Conservation (phyloP, 2,888 invertebrate genomes). For the Philonicus albiceps region DNA sequence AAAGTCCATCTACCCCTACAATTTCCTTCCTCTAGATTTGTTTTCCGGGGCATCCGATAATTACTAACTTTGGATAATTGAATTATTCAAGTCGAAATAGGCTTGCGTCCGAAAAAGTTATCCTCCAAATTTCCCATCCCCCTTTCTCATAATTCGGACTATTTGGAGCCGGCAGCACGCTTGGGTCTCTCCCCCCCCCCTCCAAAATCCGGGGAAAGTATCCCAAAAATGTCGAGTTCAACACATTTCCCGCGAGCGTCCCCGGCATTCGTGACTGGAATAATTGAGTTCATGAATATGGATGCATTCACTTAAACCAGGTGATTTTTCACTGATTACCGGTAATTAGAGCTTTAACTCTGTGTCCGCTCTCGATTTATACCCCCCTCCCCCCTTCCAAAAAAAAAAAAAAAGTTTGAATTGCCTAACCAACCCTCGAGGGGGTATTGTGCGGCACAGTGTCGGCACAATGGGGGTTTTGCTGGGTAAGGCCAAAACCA, state of each 20-base stretch:
- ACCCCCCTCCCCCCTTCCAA: neutral
- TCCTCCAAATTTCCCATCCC: neutral
- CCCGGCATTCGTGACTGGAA: constrained; percentile 16
- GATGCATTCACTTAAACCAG: constrained; percentile 20
- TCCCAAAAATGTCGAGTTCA: neutral
- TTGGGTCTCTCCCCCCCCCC: neutral
- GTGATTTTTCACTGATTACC: constrained; percentile 25
- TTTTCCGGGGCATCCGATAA: neutral
- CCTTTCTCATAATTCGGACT: neutral
- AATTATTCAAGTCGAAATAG: constrained; percentile 3
- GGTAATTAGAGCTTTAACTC: constrained; percentile 17
- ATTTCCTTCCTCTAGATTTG: neutral
- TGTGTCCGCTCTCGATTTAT: constrained; percentile 14
- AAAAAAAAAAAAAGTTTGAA: neutral
- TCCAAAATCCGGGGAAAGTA: neutral
- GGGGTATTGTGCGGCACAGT: neutral
- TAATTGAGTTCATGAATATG: constrained; percentile 38
- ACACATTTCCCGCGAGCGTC: neutral
- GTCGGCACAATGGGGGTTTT: neutral
- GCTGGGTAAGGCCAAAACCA: neutral
- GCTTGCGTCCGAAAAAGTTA: neutral
- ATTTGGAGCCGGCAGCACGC: neutral
- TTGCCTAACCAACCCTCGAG: neutral
- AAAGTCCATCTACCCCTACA: neutral
- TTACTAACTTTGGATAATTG: constrained; percentile 6